Conservation (phyloP, 2,888 invertebrate species). For the Clivina fossor region DNA sequence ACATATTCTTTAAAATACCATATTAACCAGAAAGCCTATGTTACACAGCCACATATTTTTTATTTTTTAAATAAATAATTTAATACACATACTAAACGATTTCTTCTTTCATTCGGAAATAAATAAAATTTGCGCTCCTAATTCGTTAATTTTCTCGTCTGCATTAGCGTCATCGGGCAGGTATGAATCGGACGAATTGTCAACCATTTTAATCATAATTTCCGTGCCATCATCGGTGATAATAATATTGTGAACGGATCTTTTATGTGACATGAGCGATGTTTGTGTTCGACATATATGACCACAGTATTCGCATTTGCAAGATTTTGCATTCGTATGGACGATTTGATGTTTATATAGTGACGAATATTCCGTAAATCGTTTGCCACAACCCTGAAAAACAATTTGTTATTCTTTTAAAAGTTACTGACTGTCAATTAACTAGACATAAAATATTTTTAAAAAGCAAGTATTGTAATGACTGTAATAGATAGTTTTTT, state of each 20-base stretch:
- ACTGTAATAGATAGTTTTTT: too few relatives aligned
- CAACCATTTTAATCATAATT: constrained; percentile 40
- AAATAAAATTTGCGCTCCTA: constrained; percentile 19
- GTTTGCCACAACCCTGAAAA: constrained; percentile 60
- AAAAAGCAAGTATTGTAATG: too few relatives aligned
- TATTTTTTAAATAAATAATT: too few relatives aligned
- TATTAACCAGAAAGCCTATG: too few relatives aligned
- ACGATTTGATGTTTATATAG: constrained; percentile 67
- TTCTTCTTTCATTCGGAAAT: constrained; percentile 7
- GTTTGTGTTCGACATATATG: constrained; percentile 63
- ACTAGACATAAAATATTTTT: background rate
- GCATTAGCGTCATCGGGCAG: constrained; percentile 3
- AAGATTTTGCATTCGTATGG: constrained; percentile 62
- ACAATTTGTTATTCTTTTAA: constrained; percentile 9
- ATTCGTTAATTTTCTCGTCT: background rate
- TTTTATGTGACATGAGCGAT: constrained; percentile 63
- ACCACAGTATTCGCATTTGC: constrained; percentile 60
- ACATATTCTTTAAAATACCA: too few relatives aligned
- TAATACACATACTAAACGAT: too few relatives aligned
- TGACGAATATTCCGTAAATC: constrained; percentile 71
- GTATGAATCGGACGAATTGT: constrained; percentile 3
- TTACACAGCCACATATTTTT: too few relatives aligned
- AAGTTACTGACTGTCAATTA: background rate
- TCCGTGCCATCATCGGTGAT: constrained; percentile 52
- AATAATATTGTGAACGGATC: constrained; percentile 59